Evolutionary conservation across 1,140 invertebrate genomes (phyloP).

Genomic region (Aphaenogaster rudis): DNA sequence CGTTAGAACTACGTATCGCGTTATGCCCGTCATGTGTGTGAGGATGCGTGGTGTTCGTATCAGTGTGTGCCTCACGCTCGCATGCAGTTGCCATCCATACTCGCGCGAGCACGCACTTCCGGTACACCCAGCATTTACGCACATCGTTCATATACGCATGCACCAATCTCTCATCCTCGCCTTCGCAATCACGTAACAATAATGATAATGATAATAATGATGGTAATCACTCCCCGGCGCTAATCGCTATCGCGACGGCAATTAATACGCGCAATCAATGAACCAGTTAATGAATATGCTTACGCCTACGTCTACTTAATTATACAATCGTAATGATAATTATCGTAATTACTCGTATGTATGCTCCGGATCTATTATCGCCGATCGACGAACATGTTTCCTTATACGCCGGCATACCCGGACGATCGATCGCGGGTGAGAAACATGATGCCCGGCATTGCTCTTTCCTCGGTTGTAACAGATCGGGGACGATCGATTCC

Average conservation of each 20-base stretch:
- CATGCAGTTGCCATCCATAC: not conserved
- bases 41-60: not conserved
- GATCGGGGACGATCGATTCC: constrained; percentile 7
- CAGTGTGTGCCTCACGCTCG: too few species aligned
- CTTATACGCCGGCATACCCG: not conserved
- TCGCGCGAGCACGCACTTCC: not conserved
- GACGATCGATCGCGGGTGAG: constrained; percentile 27
- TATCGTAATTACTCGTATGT: constrained; percentile 56
- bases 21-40: not conserved
- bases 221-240: constrained; percentile 35
- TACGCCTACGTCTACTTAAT: constrained; percentile 77
- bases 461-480: not conserved
- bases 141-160: constrained; percentile 55
- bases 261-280: constrained; percentile 68
- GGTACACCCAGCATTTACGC: not conserved
- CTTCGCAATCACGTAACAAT: constrained; percentile 49
- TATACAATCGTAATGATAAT: constrained; percentile 70
- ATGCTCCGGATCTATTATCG: not conserved
- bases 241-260: constrained; percentile 46
- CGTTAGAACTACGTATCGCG: too few species aligned
- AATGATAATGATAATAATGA: constrained; percentile 31
- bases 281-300: constrained; percentile 78
- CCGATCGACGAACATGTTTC: constrained; percentile 1
- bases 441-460: not conserved
- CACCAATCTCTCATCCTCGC: constrained; percentile 37